Base-by-base conservation (phyloP, 1,140 invertebrate genomes). In the Akabosia matsudoensis region DNA sequence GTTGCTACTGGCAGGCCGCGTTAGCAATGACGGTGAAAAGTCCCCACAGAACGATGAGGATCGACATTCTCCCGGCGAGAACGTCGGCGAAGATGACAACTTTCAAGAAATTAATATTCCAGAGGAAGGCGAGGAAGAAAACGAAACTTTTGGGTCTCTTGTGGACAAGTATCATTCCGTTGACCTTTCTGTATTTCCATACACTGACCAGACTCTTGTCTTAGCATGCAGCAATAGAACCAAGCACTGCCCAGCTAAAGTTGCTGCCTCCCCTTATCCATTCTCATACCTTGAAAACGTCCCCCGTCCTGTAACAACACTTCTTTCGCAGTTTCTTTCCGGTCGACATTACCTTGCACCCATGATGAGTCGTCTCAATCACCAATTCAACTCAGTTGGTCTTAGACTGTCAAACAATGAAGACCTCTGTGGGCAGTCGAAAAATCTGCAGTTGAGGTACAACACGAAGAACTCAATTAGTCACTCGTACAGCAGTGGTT, bases 391-490 rank as follows among this genome's bases (percentile, higher is more conserved):
- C 22, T 52, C 61, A 1, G 74, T 26, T 64, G 33, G 33, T 13
- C 13, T 72, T 18, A 4, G 45, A 22, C 14, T 64, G 1, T 70
- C 33, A 2, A 52, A 7, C 1, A 71, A 28, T 4, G 67, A 54
- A n/a, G 74, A 75, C 28, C 33, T 75, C 22, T 75, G 64, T n/a
- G 74, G 74, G 26, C 61, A 31, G 1, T 75, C 74, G 1, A 70
- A 75, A 31, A 71, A 75, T 33, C 13, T 64, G 1, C 30, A 64
- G n/a, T 18, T 75, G 7, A 18, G 33, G 13, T 70, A 45, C 34
- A 45, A 33, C 26, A 64, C 28, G 3, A 51, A 33, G 22, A 2
- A 22, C 24, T 4, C 61, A 4, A 4, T 67, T 10, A 52, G 22
- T 3, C 33, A 70, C 24, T n/a, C 13, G 1, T 70, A 31, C 33